A percentile compares a stretch with the other conserved stretches of the same genome.
These are phyloP conservation scores for Pitangus sulphuratus DNA, from an alignment of 2,797 vertebrate genomes.

Conservation along the genomic window DNA sequence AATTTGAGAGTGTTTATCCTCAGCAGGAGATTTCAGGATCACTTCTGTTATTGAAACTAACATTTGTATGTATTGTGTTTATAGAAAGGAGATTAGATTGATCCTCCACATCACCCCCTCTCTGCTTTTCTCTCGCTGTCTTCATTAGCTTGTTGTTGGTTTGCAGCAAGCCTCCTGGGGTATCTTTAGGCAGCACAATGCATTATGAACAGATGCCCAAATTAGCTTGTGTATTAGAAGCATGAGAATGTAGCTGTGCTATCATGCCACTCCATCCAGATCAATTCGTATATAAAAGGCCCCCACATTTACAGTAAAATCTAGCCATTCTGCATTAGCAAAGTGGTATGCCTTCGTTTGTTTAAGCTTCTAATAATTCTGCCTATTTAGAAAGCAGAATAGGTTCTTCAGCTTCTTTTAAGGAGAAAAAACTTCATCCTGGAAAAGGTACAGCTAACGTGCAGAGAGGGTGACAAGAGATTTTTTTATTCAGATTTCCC, in stretches of 20 bases:
- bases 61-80: background rate
- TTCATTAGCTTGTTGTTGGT: slow-evolving; percentile 17
- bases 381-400: background rate
- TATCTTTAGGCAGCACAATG: slow-evolving; percentile 12
- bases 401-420: background rate
- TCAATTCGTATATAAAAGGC: background rate
- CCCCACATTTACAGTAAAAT: background rate
- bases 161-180: slow-evolving; percentile 17
- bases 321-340: background rate
- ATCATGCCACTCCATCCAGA: background rate
- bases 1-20: background rate
- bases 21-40: background rate
- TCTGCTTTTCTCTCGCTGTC: background rate
- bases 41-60: background rate
- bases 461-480: background rate
- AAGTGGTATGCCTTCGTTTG: background rate
- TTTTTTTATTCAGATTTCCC: background rate
- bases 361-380: background rate
- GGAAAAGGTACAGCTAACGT: background rate
- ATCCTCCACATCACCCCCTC: background rate
- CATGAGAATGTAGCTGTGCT: background rate
- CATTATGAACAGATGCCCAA: background rate
- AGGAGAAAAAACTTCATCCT: background rate
- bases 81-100: background rate
- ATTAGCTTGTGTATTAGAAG: background rate